Evolutionary conservation across 2,888 invertebrate species (phyloP).

Genomic region (Zele albiditarsus): DNA sequence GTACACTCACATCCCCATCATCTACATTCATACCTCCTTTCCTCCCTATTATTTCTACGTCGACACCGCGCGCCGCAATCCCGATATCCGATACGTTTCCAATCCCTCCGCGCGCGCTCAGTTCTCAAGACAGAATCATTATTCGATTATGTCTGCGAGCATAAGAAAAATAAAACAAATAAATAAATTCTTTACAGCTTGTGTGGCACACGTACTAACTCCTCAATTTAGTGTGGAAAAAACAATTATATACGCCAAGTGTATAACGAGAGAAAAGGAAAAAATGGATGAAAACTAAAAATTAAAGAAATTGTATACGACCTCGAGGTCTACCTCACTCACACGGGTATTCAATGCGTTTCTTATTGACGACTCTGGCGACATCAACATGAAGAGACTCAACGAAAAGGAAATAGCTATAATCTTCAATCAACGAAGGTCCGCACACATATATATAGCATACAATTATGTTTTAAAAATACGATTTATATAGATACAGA

Average conservation of each 20-base stretch:
- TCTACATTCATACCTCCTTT: neutral
- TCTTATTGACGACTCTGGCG: neutral
- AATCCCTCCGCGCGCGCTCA: constrained; percentile 23
- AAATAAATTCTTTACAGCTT: neutral
- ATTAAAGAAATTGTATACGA: neutral
- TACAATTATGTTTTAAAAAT: constrained; percentile 66
- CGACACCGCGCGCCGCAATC: constrained; percentile 32
- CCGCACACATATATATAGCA: constrained; percentile 49
- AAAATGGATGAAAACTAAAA: neutral
- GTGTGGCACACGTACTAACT: constrained; percentile 6
- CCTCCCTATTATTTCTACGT: constrained; percentile 36
- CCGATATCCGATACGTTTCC: constrained; percentile 35
- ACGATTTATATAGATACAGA: constrained; percentile 33
- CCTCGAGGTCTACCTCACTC: neutral
- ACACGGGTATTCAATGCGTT: neutral
- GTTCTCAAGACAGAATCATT: constrained; percentile 22
- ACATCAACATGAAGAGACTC: constrained; percentile 9
- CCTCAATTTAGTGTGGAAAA: neutral
- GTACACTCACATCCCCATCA: neutral
- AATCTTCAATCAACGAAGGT: constrained; percentile 68
- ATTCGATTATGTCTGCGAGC: constrained; percentile 29
- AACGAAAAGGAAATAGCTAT: constrained; percentile 60
- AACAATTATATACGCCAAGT: neutral
- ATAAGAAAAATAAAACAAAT: neutral
- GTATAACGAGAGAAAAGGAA: neutral